Conservation (phyloP, 2,888 invertebrate species). For the Invenusta paracnida region DNA sequence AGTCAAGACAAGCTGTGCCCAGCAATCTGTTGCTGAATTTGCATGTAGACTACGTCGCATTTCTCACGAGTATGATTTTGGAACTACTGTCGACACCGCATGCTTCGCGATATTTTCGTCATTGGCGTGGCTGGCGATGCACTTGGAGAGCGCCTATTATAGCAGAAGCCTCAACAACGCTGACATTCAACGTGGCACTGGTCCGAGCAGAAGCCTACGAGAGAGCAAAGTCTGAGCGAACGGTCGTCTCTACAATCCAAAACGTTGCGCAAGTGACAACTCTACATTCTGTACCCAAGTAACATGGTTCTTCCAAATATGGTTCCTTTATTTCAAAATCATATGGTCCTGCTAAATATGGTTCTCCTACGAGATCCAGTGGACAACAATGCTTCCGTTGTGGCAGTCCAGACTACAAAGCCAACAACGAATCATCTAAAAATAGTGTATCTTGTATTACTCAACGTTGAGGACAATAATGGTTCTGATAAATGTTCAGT, state of each 20-base stretch:
- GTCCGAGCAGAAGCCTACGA: background rate
- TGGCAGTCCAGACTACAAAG: background rate
- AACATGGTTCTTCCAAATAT: background rate
- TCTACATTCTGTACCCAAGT: background rate
- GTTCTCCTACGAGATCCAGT: background rate
- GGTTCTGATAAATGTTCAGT: background rate
- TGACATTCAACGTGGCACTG: background rate
- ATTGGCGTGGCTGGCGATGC: conserved; percentile 10
- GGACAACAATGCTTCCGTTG: background rate
- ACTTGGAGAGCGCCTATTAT: background rate
- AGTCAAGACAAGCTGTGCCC: background rate
- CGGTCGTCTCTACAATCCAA: background rate
- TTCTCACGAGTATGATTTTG: background rate
- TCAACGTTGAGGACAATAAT: conserved; percentile 7
- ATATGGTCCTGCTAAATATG: background rate
- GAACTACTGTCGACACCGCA: background rate
- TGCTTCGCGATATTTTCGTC: conserved; percentile 2
- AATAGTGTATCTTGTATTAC: background rate
- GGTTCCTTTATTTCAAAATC: background rate
- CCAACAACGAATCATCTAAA: background rate
- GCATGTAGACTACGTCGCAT: background rate
- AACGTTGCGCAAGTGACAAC: background rate
- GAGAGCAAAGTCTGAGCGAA: background rate
- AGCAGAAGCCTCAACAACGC: background rate
- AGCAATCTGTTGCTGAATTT: background rate